These are phyloP conservation scores for Podarcis siculus DNA, from an alignment of 2,797 vertebrate species.

Conservation along the genomic window DNA sequence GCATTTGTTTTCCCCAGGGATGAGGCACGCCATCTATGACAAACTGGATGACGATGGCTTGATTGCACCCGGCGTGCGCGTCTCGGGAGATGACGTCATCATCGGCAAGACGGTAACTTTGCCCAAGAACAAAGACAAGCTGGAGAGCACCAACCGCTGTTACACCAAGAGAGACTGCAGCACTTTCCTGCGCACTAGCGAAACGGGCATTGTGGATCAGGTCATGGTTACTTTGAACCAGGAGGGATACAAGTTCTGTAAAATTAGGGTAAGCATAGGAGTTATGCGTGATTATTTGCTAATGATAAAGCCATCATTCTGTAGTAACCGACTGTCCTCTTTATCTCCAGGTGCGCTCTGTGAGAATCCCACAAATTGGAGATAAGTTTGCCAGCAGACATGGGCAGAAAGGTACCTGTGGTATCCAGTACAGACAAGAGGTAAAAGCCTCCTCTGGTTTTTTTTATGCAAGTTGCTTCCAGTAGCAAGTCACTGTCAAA, in stretches of 20 bases:
- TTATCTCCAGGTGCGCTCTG: slow-evolving; percentile 90
- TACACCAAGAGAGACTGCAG: slow-evolving; percentile 98
- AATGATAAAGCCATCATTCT: neutral
- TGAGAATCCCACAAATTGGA: slow-evolving; percentile 97
- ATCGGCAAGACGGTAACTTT: slow-evolving; percentile 97
- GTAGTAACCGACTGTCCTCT: slow-evolving; percentile 25
- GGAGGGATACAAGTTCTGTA: slow-evolving; percentile 99
- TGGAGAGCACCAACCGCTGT: slow-evolving; percentile 92
- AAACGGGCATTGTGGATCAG: slow-evolving; percentile 98
- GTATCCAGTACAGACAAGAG: slow-evolving; percentile 98
- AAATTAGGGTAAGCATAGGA: slow-evolving; percentile 88
- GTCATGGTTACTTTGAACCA: slow-evolving; percentile 99
- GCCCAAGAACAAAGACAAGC: slow-evolving; percentile 94
- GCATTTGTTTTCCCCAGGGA: slow-evolving; percentile 79
- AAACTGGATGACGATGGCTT: slow-evolving; percentile 97
- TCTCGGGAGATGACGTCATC: slow-evolving; percentile 97
- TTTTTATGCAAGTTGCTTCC: neutral
- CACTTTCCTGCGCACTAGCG: slow-evolving; percentile 96
- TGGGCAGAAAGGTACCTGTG: slow-evolving; percentile 98
- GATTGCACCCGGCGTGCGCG: slow-evolving; percentile 95
- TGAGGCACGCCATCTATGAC: slow-evolving; percentile 98
- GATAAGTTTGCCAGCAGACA: slow-evolving; percentile 99
- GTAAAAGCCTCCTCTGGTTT: slow-evolving; percentile 71
- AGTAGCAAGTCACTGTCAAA: neutral
- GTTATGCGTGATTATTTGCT: neutral